Evolutionary conservation across 23 tunicate species (phyloP).

Genomic region (Phallusia fumigata): DNA sequence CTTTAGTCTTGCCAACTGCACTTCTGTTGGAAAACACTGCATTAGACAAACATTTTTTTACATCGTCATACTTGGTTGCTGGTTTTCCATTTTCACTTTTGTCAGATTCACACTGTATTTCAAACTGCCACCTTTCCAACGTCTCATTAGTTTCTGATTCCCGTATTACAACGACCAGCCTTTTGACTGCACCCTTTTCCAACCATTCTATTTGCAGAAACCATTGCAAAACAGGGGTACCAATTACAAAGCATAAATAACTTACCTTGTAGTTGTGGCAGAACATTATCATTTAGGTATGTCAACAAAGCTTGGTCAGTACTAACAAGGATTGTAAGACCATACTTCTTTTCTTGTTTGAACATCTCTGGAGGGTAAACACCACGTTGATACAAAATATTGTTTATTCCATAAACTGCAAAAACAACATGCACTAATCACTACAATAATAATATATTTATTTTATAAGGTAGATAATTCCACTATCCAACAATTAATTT

Average conservation of each 20-base stretch:
- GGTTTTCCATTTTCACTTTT: slow-evolving; percentile 3
- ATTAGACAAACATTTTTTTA: too few species aligned
- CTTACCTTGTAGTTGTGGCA: slow-evolving; percentile 81
- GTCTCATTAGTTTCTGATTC: slow-evolving; percentile 80
- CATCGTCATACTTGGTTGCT: background rate
- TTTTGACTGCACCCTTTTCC: slow-evolving; percentile 65
- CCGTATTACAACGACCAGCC: slow-evolving; percentile 77
- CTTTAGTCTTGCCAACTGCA: too few species aligned
- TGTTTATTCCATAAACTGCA: slow-evolving; percentile 91
- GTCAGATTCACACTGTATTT: slow-evolving; percentile 43
- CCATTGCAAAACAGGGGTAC: background rate
- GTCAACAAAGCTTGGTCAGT: slow-evolving; percentile 59
- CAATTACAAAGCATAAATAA: background rate
- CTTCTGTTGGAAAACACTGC: too few species aligned
- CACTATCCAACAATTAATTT: too few species aligned
- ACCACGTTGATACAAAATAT: slow-evolving; percentile 90
- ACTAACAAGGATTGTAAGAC: slow-evolving; percentile 71
- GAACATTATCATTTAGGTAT: slow-evolving; percentile 64
- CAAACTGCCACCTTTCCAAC: slow-evolving; percentile 95
- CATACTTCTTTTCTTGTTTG: slow-evolving; percentile 89
- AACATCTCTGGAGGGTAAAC: slow-evolving; percentile 93
- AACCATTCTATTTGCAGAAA: slow-evolving; percentile 63
- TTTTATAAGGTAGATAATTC: background rate
- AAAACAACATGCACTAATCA: background rate
- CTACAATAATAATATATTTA: background rate